Evolutionary conservation across 2,797 vertebrate genomes (phyloP), one percentile per base, ranked within the genome.

Genomic region (Anomalospiza imberbis): DNA sequence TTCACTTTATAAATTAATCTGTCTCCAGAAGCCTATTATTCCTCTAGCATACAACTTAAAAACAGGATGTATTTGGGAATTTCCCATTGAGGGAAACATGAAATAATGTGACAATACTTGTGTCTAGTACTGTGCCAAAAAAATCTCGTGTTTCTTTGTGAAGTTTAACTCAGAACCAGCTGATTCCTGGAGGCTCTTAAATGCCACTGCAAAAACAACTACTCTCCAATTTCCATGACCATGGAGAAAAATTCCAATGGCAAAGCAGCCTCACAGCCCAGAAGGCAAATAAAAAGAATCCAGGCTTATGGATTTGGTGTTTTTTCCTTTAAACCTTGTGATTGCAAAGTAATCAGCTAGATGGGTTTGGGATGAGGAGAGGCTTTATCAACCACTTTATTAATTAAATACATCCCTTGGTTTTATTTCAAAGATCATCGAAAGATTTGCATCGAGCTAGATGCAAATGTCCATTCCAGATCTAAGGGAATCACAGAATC

Each of bases 1-100:
- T 95, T 75, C 32, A 36, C 85, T 81, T 95, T 91, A 85, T 83
- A 91, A 94, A 91, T 94, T 73, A 95, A 91, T 89, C 82, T 81
- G 40, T 81, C 83, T 93, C 73, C 92, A 93, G 91, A 89, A 96
- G 76, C 66, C 78, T 72, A 51, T 95, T 95, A 95, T 93, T 94
- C 89, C 85, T 92, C 89, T 29, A 86, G 53, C 47, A 42, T 3
- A 32, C 81, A 93, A 91, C 92, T 95, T 89, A 83, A 95, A 95
- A 93, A 81, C 94, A 97, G 95, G 93, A 93, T 97, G 92, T 95
- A 95, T 89, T 89, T 88, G 92, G 82, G 92, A 88, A 86, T 88
- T 93, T 89, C 82, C 93, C 91, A 94, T 68, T 86, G 92, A 93
- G 88, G 83, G 70, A 94, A 94, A 76, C 47, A 61, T 78, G 93